phyloP scores from a whole-genome alignment of 2,888 invertebrate genomes.

The Orchesella flavescens region DNA sequence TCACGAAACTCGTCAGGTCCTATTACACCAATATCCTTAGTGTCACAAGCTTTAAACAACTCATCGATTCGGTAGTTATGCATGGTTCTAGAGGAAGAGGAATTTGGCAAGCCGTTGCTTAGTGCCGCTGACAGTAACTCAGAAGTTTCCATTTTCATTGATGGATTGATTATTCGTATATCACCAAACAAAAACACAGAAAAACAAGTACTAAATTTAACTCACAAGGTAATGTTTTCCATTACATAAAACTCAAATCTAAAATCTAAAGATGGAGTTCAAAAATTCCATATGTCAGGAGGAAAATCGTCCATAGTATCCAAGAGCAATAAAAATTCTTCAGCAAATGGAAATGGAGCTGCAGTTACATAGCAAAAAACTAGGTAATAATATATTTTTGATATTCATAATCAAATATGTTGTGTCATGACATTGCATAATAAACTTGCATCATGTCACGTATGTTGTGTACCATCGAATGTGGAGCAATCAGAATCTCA shows the following conservation, averaged over 20 bases:
- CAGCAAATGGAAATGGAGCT: not conserved
- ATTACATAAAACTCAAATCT: not conserved
- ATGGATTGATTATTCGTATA: too few species aligned
- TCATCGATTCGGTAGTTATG: conserved; percentile 72
- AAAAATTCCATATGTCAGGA: too few species aligned
- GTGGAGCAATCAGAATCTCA: conserved; percentile 13
- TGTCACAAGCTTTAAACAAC: conserved; percentile 76
- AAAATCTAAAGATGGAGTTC: not conserved
- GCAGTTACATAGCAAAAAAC: not conserved
- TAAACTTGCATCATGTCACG: conserved; percentile 5
- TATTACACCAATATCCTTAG: conserved; percentile 75
- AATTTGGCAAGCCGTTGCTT: not conserved
- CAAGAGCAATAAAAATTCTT: not conserved
- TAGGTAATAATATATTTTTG: not conserved
- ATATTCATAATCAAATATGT: not conserved
- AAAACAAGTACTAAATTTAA: not conserved
- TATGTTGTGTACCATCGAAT: not conserved
- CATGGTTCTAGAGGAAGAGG: not conserved
- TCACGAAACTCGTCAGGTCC: conserved; percentile 75
- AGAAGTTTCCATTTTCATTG: not conserved
- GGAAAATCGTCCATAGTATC: not conserved
- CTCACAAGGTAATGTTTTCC: not conserved
- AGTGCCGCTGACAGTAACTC: not conserved
- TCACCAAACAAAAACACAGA: not conserved
- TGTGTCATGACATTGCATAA: conserved; percentile 30